Evolutionary conservation across 1,140 invertebrate genomes (phyloP).

Genomic region (Homarus americanus): DNA sequence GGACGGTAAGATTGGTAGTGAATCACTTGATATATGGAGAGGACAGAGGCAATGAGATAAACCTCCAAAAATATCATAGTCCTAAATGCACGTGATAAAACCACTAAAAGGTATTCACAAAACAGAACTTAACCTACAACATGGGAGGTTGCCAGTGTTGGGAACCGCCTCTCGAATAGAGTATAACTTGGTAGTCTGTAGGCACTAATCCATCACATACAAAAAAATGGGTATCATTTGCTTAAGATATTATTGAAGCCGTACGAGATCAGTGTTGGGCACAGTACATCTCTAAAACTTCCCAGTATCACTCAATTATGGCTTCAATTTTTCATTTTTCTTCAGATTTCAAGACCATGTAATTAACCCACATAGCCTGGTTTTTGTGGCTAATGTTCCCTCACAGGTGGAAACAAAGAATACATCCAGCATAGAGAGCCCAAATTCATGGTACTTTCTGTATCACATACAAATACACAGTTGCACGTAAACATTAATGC

Average conservation of each 20-base stretch:
- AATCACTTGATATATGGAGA: conserved; percentile 65
- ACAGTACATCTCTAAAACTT: conserved; percentile 20
- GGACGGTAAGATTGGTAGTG: conserved; percentile 64
- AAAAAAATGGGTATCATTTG: conserved; percentile 42
- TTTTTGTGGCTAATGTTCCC: conserved; percentile 30
- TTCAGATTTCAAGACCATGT: conserved; percentile 27
- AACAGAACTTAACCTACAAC: conserved; percentile 49
- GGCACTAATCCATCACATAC: conserved; percentile 69
- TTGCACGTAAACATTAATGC: conserved; percentile 47
- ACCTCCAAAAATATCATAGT: conserved; percentile 30
- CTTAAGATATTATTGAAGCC: conserved; percentile 37
- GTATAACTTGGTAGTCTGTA: conserved; percentile 60
- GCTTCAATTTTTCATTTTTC: conserved; percentile 37
- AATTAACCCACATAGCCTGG: conserved; percentile 19
- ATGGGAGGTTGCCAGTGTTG: conserved; percentile 37
- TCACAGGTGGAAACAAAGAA: conserved; percentile 42
- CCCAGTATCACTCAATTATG: conserved; percentile 46
- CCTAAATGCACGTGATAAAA: conserved; percentile 41
- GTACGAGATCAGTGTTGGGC: conserved; percentile 50
- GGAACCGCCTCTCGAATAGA: conserved; percentile 41
- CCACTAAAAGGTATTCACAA: conserved; percentile 55
- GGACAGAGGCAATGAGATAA: conserved; percentile 47
- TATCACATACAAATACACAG: conserved; percentile 43
- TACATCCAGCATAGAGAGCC: conserved; percentile 33
- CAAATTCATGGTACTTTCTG: conserved; percentile 45